Evolutionary conservation across 92 coral and sea anemone genomes (phyloP).

Genomic region (Desmophyllum pertusum): DNA sequence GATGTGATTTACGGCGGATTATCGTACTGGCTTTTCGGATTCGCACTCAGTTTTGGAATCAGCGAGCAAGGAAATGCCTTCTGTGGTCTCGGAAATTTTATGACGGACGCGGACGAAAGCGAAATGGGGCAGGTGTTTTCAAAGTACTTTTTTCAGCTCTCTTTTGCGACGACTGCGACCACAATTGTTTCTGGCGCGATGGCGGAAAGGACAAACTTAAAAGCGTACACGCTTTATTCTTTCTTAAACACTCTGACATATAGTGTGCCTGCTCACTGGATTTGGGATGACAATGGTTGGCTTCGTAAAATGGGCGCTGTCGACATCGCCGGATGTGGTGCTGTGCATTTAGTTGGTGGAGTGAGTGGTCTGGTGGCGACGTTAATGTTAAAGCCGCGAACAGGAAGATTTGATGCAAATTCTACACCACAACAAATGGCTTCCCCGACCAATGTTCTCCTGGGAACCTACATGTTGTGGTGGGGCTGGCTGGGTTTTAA

Average conservation of each 20-base stretch:
- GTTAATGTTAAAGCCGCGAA: slow-evolving; percentile 74
- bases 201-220: slow-evolving; percentile 75
- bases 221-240: slow-evolving; percentile 79
- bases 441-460: slow-evolving; percentile 81
- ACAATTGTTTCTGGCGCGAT: slow-evolving; percentile 87
- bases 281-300: slow-evolving; percentile 78
- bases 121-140: slow-evolving; percentile 82
- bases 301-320: slow-evolving; percentile 73
- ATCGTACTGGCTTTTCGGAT: slow-evolving; percentile 88
- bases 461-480: slow-evolving; percentile 91
- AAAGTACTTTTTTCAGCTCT: slow-evolving; percentile 82
- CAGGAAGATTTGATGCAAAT: slow-evolving; percentile 68
- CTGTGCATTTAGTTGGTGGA: slow-evolving; percentile 92
- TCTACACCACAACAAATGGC: slow-evolving; percentile 30
- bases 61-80: slow-evolving; percentile 57
- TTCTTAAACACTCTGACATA: slow-evolving; percentile 77
- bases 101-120: slow-evolving; percentile 73
- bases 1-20: slow-evolving; percentile 88
- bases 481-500: slow-evolving; percentile 97
- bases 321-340: slow-evolving; percentile 93
- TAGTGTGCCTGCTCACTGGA: slow-evolving; percentile 84
- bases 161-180: slow-evolving; percentile 86
- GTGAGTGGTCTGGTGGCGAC: slow-evolving; percentile 84
- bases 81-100: slow-evolving; percentile 72
- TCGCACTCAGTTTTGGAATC: slow-evolving; percentile 78